These are phyloP conservation scores for Phylloscopus whistleri DNA, from an alignment of 2,113 vertebrate genomes.

Conservation along the genomic window DNA sequence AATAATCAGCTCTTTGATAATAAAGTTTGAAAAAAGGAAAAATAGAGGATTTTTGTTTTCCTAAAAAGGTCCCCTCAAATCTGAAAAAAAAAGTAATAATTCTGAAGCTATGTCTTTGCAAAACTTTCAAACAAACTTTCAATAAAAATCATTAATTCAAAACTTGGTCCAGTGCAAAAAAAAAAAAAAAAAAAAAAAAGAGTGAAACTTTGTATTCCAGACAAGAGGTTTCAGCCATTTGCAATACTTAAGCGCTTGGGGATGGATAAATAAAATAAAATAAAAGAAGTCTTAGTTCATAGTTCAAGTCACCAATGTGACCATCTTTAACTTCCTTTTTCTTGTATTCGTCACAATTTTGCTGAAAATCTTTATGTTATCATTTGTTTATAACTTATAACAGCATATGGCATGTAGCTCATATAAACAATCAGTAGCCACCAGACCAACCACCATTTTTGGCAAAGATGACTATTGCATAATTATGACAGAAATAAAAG, in stretches of 20 bases:
- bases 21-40: neutral
- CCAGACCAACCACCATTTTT: neutral
- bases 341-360: neutral
- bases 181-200: rapidly evolving
- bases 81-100: neutral
- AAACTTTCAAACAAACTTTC: neutral
- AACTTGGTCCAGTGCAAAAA: neutral
- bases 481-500: neutral
- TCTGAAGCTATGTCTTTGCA: neutral
- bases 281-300: neutral
- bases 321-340: neutral
- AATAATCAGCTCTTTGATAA: neutral
- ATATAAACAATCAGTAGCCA: neutral
- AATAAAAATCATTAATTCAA: neutral
- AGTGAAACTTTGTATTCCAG: neutral
- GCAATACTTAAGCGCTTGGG: neutral
- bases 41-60: neutral
- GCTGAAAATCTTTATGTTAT: neutral
- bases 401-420: neutral
- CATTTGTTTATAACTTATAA: neutral
- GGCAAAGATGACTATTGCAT: neutral
- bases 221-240: rapidly evolving
- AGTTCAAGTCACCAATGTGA: rapidly evolving
- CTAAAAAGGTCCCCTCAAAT: rapidly evolving
- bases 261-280: neutral